Evolutionary conservation across 2,113 vertebrate genomes (phyloP), one percentile per base, ranked within the genome.

Genomic region (Melospiza melodia): DNA sequence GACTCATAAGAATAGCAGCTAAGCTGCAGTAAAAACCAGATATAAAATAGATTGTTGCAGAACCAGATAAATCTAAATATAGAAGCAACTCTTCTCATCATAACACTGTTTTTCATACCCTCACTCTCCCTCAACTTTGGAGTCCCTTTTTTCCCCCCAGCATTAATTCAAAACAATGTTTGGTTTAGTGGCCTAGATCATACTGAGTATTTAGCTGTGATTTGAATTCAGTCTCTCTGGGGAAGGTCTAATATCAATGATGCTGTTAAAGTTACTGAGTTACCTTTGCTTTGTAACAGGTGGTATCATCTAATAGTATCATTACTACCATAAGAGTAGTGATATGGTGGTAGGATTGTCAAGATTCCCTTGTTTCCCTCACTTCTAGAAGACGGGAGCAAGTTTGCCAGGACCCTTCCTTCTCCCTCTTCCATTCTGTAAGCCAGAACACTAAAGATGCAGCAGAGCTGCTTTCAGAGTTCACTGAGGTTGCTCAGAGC

Each of bases 21-120:
- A 84, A 95, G n/a, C 55, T 68, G 82, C 75, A 93, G 72, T 68
- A 88, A 77, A 83, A 80, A 7, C 0, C 57, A 92, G 73, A 78
- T 72, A 91, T 71, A 57, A 82, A 83, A 20, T 86, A 80, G 43
- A 73, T 52, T 28, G 78, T 80, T 93, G 35, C 59, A 74, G 65
- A 87, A 83, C 52, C 59, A 59, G 39, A 87, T 94, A 83, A 82
- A 68, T 83, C 52, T 89, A 84, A 94, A 92, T 93, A 83, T 83
- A 93, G 77, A 82, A 81, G 30, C 39, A 59, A 6, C 25, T 89
- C 12, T 74, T 73, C 46, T 78, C 4, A 0, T 59, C 21, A 12
- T 84, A 55, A 33, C n/a, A 63, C 22, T 2, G 1, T 37, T 93
- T 88, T 74, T 19, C 33, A 33, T 93, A 35, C 49, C 21, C 73